Evolutionary conservation across 1,140 invertebrate species (phyloP).

Genomic region (Heliconius hewitsoni): DNA sequence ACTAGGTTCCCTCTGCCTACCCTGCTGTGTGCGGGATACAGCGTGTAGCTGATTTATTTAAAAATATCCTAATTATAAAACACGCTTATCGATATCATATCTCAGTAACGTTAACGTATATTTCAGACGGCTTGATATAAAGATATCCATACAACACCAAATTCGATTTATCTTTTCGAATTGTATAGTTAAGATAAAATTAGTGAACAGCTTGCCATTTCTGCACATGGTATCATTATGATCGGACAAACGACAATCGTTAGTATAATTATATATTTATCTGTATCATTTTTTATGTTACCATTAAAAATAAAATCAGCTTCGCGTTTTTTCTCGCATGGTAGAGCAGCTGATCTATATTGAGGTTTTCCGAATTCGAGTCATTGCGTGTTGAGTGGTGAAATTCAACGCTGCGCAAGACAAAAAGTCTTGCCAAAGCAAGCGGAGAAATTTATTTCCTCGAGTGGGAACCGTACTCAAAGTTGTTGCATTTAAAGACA

Average conservation of each 20-base stretch:
- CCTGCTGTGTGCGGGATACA: no score
- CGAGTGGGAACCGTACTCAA: no score
- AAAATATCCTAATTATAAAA: not conserved
- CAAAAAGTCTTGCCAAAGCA: no score
- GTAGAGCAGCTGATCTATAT: no score
- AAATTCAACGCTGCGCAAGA: no score
- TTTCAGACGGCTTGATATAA: not conserved
- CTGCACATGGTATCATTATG: not conserved
- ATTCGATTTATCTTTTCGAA: not conserved
- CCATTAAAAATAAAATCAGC: no score
- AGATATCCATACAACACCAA: not conserved
- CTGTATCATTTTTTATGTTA: not conserved
- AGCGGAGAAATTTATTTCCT: no score
- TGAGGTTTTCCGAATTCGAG: no score
- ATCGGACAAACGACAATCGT: not conserved
- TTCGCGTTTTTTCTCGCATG: no score
- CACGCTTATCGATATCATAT: not conserved
- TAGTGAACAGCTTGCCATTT: not conserved
- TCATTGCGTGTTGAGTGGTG: no score
- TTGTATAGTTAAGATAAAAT: constrained; percentile 4
- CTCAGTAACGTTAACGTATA: not conserved
- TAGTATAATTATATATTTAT: not conserved
- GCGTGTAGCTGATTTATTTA: not conserved
- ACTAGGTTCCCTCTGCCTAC: no score
- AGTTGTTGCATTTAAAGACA: no score